Base-by-base conservation (phyloP, 1,140 invertebrate genomes). In the Heliconius eleuchia region DNA sequence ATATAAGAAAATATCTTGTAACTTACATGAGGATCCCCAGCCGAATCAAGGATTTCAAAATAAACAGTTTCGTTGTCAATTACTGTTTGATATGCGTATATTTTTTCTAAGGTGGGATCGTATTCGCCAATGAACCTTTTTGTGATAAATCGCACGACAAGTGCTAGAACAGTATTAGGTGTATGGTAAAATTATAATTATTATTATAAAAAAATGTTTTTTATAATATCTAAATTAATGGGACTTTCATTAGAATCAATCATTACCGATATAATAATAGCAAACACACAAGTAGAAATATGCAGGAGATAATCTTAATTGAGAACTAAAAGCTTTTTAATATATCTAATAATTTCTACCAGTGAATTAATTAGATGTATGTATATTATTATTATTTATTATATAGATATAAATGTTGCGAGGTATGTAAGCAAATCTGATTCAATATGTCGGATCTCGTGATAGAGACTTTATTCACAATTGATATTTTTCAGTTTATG, bases 121-220 rank as follows among this genome's bases (percentile, higher is more conserved):
- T 98, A 98, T 92, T 98, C 97, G 37, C 97, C 97, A 80, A 98
- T 98, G 88, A 97, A 98, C n/a, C 97, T 95, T 42, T 96, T 95
- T 9, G 97, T 98, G 42, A 98, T 96, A 85, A 97, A 98, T 84
- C 97, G 94, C 19, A 98, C 97, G 13, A 97, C 97, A 91, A 98
- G 95, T 23, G 97, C 97, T 97, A 92, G 78, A 95, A 82, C 60
- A 37, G 57, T 34, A 71, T 19, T 37, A 37, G 0, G 8, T n/a
- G 16, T 9, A 46, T n/a, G 7, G 19, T 57, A 23, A 57, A 57
- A 57, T n/a, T 57, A n/a, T n/a, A 9, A 57, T 57, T 0, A 23
- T 9, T 50, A 50, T 18, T 50, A 50, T 37, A 37, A 37, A 37
- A 37, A 37, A 4, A 4, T 37, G 4, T 37, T 37, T 34, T 34